Conservation (phyloP, 2,888 invertebrate species). For the Idaea straminata region DNA sequence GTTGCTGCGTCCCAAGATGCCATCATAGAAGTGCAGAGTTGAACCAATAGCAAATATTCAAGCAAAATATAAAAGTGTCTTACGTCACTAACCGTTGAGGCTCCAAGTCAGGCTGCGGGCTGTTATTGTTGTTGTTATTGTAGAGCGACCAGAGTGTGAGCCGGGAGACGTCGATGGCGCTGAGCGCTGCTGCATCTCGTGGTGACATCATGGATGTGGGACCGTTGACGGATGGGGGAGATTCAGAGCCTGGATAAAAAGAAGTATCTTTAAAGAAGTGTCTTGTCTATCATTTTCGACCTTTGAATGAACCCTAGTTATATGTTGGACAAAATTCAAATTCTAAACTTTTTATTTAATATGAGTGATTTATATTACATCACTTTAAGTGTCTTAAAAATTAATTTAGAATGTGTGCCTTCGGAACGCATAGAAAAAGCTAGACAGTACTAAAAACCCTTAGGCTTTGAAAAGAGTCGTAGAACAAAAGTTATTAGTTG, state of each 20-base stretch:
- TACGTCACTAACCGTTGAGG: slow-evolving; percentile 63
- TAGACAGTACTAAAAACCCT: no score
- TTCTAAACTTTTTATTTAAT: no score
- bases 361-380: no score
- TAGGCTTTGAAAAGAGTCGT: no score
- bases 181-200: slow-evolving; percentile 77
- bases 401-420: no score
- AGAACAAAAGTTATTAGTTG: no score
- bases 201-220: slow-evolving; percentile 74
- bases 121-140: slow-evolving; percentile 85
- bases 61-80: background rate
- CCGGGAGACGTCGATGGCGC: slow-evolving; percentile 88
- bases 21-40: background rate
- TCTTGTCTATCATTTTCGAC: no score
- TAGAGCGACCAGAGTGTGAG: slow-evolving; percentile 91
- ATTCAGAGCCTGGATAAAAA: slow-evolving; percentile 60
- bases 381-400: no score
- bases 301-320: no score
- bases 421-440: no score
- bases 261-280: background rate
- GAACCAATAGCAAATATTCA: slow-evolving; percentile 4
- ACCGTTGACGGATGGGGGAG: slow-evolving; percentile 69
- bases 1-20: background rate
- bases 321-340: no score
- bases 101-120: slow-evolving; percentile 74